phyloP scores from a whole-genome alignment of 2,888 invertebrate genomes.

The Agrochola lychnidis region DNA sequence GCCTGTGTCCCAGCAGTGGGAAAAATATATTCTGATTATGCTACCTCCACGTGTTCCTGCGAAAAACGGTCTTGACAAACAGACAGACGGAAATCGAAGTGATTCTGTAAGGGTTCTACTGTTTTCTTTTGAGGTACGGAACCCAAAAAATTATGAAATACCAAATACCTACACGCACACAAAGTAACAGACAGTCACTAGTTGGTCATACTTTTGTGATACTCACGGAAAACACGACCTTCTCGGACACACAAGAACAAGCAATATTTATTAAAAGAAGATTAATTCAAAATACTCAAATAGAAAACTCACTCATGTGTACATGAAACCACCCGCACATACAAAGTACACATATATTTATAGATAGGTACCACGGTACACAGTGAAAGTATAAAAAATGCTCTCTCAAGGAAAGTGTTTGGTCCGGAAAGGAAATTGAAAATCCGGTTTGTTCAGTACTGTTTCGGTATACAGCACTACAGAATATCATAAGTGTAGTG shows the following conservation, averaged over 20 bases:
- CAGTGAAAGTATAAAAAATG: slow-evolving; percentile 57
- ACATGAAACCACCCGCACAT: not conserved
- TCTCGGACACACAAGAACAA: not conserved
- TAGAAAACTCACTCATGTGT: slow-evolving; percentile 34
- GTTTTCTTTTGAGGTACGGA: not conserved
- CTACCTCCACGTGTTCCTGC: too few relatives aligned
- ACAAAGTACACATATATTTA: slow-evolving; percentile 1
- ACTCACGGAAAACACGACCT: not conserved
- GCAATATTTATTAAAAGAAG: slow-evolving; percentile 6
- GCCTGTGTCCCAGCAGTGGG: too few relatives aligned
- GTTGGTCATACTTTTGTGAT: not conserved
- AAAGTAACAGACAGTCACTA: not conserved
- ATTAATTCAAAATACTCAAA: slow-evolving; percentile 4
- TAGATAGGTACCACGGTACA: slow-evolving; percentile 19
- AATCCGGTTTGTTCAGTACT: slow-evolving; percentile 67
- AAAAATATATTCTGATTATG: too few relatives aligned
- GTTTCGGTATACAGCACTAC: slow-evolving; percentile 59
- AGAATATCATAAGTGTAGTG: slow-evolving; percentile 56
- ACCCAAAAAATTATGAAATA: not conserved
- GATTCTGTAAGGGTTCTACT: too few relatives aligned
- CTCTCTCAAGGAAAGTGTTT: slow-evolving; percentile 66
- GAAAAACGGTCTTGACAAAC: too few relatives aligned
- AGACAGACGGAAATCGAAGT: too few relatives aligned
- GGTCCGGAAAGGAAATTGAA: slow-evolving; percentile 71
- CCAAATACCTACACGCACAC: too few relatives aligned